Evolutionary conservation across 2,888 invertebrate genomes (phyloP), one percentile per base, ranked within the genome.

Genomic region (Orthonychiurus folsomi): DNA sequence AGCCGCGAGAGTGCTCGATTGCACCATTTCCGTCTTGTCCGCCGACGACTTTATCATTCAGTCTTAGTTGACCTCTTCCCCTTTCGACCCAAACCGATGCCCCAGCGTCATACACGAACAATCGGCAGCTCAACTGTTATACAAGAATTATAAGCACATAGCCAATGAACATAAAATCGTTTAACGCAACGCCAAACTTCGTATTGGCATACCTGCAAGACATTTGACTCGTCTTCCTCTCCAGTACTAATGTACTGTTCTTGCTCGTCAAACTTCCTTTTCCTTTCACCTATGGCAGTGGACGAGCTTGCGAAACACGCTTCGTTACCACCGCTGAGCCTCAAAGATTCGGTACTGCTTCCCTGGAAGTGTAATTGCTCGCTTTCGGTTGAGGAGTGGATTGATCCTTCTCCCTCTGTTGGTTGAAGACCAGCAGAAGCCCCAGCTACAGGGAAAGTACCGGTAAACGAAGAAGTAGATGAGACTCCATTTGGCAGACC

Each of bases 161-260:
- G 20, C 28, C 26, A 53, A 23, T 52, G 24, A 48, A 25, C n/a
- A 62, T 27, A 21, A 28, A 53, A 53, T 53, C 25, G n/a, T 21
- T 47, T 21, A 59, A 26, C 53, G n/a, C n/a, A n/a, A n/a, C n/a
- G n/a, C n/a, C n/a, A n/a, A n/a, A n/a, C n/a, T n/a, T n/a, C n/a
- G n/a, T n/a, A n/a, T n/a, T n/a, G n/a, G n/a, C 70, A 63, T 74
- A 87, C 87, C 82, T 89, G 88, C 73, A 90, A 76, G 60, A 94
- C 86, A 78, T 95, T 95, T 23, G 84, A 85, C 80, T 95, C 95
- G 60, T 87, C 89, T 77, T 95, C 95, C 79, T 95, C 95, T 1
- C 90, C 90, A 0, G 90, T 91, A 61, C 86, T 81, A 9, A 57
- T 56, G 21, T 54, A 60, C 12, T 50, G 56, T 1, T 27, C 24